Evolutionary conservation across 2,888 invertebrate species (phyloP), one percentile per base, ranked within the genome.

Genomic region (Plagodis dolabraria): DNA sequence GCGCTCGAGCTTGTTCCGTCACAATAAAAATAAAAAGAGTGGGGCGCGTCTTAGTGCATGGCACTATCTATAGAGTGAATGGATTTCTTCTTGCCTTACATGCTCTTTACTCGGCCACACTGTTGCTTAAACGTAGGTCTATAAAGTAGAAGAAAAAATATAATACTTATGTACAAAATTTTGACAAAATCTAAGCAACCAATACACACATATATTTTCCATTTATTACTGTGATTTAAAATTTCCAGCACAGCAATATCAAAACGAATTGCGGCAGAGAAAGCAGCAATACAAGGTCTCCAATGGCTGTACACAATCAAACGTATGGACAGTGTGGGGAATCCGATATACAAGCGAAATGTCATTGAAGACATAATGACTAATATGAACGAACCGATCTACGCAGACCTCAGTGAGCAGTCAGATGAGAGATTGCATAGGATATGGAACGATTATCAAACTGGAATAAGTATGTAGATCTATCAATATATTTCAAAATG

Each of bases 201-300:
- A n/a, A n/a, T n/a, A n/a, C n/a, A n/a, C n/a, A n/a, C n/a, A n/a
- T n/a, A n/a, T n/a, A n/a, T n/a, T n/a, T n/a, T n/a, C n/a, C n/a
- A 22, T 4, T 22, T 22, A 22, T 22, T 22, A 22, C 4, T 22
- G 22, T 22, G 22, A 22, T 22, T 22, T 22, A 22, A 22, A 22
- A 56, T 53, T 77, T 79, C 33, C 77, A 93, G 92, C 65, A 79
- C 79, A 63, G 93, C 89, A 8, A 64, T 77, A 65, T 93, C 91
- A 44, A 95, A 95, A 83, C 84, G 87, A 0, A 82, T 85, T 40
- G 94, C 95, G 0, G 89, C 93, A 0, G 85, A 88, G 45, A 89
- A 90, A 68, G 94, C 94, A n/a, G 93, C 95, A 0, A 69, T 83
- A 0, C 90, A 91, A 74, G 94, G 93, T 0, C 75, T 95, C 0